Percentiles rank a stretch among this genome's conserved stretches.
phyloP scores from a whole-genome alignment of 2,888 invertebrate species.

The Polyploca ridens region DNA sequence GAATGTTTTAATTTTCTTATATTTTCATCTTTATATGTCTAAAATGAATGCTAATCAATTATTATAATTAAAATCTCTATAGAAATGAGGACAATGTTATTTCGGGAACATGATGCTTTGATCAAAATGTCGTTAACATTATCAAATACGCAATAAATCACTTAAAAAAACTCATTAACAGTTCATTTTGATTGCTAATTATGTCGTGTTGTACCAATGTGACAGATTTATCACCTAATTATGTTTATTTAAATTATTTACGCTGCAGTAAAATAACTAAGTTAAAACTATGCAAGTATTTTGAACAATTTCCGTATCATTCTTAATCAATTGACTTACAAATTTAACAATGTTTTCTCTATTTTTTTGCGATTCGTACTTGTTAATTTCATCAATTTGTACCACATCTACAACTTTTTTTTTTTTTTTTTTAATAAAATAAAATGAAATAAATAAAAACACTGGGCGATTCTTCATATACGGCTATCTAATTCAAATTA shows the following conservation, averaged over 20 bases:
- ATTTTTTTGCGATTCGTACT: too few species aligned
- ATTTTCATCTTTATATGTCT: not conserved
- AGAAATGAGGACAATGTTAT: not conserved
- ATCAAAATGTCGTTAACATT: constrained; percentile 7
- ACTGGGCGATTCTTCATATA: too few species aligned
- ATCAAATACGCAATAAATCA: constrained; percentile 10
- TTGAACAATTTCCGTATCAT: not conserved
- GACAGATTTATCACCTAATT: constrained; percentile 12
- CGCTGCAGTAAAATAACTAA: not conserved
- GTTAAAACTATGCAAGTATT: not conserved
- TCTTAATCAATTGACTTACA: not conserved
- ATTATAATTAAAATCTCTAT: not conserved
- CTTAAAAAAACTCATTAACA: constrained; percentile 3
- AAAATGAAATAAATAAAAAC: too few species aligned
- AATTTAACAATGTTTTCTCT: not conserved
- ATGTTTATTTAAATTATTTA: not conserved
- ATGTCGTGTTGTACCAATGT: not conserved
- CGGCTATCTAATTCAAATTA: too few species aligned
- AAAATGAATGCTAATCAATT: too few species aligned
- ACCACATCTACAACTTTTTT: too few species aligned
- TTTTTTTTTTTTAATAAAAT: too few species aligned
- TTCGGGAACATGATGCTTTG: not conserved
- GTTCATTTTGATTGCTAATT: constrained; percentile 1
- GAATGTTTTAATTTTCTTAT: not conserved
- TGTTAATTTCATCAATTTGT: too few species aligned